Evolutionary conservation across 1,140 invertebrate species (phyloP).

Genomic region (Idris sp.): DNA sequence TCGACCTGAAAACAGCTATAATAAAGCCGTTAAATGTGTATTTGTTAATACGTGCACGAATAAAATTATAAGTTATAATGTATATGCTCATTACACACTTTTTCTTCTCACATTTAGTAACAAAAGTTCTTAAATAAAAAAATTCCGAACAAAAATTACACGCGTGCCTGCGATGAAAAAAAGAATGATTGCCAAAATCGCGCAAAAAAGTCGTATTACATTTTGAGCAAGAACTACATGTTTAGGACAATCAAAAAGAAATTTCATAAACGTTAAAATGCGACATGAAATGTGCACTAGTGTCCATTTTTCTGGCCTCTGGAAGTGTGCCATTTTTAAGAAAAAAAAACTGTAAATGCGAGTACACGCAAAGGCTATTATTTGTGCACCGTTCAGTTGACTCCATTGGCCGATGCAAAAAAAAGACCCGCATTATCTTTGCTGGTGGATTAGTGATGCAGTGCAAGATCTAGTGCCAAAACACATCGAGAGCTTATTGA

Average conservation of each 20-base stretch:
- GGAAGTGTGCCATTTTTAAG: conserved; percentile 42
- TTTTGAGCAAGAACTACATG: conserved; percentile 20
- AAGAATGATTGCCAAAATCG: too few relatives aligned
- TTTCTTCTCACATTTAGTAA: too few relatives aligned
- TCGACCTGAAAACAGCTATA: too few relatives aligned
- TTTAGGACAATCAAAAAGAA: conserved; percentile 51
- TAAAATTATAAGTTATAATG: too few relatives aligned
- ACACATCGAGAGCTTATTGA: conserved; percentile 54
- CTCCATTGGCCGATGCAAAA: conserved; percentile 20
- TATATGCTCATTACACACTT: too few relatives aligned
- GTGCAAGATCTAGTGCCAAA: conserved; percentile 41
- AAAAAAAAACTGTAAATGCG: conserved; percentile 26
- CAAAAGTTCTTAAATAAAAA: too few relatives aligned
- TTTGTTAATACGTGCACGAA: too few relatives aligned
- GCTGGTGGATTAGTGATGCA: conserved; percentile 55
- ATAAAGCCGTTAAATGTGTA: too few relatives aligned
- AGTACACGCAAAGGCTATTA: conserved; percentile 46
- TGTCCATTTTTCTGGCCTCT: conserved; percentile 42
- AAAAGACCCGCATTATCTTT: conserved; percentile 18
- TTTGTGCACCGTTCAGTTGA: conserved; percentile 43
- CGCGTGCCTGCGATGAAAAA: too few relatives aligned
- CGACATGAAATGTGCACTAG: conserved; percentile 19
- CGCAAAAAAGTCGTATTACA: too few relatives aligned
- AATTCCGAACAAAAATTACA: too few relatives aligned
- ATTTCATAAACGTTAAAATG: conserved; percentile 42